Conservation (phyloP, 2,888 invertebrate genomes). For the Drosophila formosana region DNA sequence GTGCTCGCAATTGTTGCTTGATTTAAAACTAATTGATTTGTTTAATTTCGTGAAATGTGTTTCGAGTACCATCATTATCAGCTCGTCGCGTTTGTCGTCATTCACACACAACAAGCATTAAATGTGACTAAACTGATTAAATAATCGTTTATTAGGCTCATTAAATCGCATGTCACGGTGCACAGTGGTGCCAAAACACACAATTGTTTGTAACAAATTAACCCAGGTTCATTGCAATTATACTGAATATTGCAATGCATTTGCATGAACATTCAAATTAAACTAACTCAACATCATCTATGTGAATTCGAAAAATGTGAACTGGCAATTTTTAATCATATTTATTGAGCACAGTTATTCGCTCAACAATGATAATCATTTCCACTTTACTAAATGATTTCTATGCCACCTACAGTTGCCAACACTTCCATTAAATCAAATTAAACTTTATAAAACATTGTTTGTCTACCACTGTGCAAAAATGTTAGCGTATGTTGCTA, state of each 20-base stretch:
- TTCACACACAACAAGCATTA: conserved; percentile 34
- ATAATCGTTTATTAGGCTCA: conserved; percentile 39
- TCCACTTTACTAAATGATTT: no score
- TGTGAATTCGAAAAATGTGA: no score
- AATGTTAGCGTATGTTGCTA: conserved; percentile 3
- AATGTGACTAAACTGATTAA: conserved; percentile 58
- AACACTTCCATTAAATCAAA: no score
- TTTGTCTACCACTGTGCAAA: conserved; percentile 40
- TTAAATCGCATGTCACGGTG: conserved; percentile 15
- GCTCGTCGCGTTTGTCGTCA: conserved; percentile 42
- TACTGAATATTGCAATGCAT: no score
- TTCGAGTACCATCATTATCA: conserved; percentile 42
- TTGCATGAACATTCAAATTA: no score
- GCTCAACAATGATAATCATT: not conserved
- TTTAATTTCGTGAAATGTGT: conserved; percentile 50
- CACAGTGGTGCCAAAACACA: conserved; percentile 34
- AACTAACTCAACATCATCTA: no score
- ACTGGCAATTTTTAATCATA: no score
- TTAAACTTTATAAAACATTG: not conserved
- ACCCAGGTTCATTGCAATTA: not conserved
- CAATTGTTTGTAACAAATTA: conserved; percentile 9
- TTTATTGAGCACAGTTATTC: no score
- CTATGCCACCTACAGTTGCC: no score
- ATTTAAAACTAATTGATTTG: conserved; percentile 28
- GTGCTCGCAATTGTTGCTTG: conserved; percentile 29